Base-by-base conservation (phyloP, 1,140 invertebrate genomes). In the Armadillidium nasatum region DNA sequence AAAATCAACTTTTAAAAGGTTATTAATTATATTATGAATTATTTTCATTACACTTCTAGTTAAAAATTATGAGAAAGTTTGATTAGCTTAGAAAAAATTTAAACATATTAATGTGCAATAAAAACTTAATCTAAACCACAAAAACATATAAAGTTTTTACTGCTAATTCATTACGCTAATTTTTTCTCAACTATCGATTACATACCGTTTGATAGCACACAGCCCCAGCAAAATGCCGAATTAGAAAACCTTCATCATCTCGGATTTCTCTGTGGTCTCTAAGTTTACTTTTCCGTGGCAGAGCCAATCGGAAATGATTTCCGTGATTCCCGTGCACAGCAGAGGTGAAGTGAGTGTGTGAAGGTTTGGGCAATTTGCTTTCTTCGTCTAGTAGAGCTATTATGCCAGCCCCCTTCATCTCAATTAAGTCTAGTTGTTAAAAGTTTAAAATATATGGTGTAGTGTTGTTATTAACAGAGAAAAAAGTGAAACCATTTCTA, bases 331-430 rank as follows among this genome's bases (percentile, higher is more conserved):
- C 88, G 84, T 98, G 95, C 6, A 98, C 94, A 83, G 93, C 91
- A 77, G 89, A 88, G 2, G 97, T 98, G 84, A 98, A 99, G 86
- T 98, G 95, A 6, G 89, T 89, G 76, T 90, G 90, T 80, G 91
- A 94, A 0, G 95, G 93, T 83, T 94, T 95, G 0, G 97, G 97
- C 73, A 99, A 85, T 86, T 97, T 97, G 9, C 93, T 96, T 87
- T 99, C 96, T 85, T 99, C 97, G 84, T 99, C 96, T 69, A 99
- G 85, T 11, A 98, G 83, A 82, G 94, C 94, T 84, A 98, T 94
- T 70, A 99, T 93, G 71, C 97, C 96, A 82, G 87, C 89, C 60
- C 88, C 89, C 85, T 94, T 97, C 33, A 89, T 89, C 85, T 99
- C 96, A 81, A 98, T 96, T 76, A 98, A 86, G 85, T 98, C 94